Base-by-base conservation (phyloP, 92 coral and sea anemone species). In the Parazoanthus atlanticus region DNA sequence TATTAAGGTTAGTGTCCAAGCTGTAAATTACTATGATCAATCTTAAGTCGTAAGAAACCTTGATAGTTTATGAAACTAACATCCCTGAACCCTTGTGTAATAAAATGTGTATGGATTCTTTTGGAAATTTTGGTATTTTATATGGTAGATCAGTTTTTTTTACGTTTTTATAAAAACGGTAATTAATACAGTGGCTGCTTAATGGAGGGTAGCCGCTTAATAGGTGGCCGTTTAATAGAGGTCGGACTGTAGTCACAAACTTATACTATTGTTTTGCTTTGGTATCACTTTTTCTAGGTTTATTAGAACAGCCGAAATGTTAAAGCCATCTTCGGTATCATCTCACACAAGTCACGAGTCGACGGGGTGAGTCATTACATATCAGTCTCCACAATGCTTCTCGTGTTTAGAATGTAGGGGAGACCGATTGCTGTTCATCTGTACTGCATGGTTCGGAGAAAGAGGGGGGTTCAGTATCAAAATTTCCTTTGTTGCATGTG, bases 301-400 rank as follows among this genome's bases (percentile, higher is more conserved):
- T 91, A 80, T 96, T 36, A 93, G 94, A 86, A 96, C 96, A 85
- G 99, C 99, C 25, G 99, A 96, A 92, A 96, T 96, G 99, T 80
- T 96, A 43, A 96, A 96, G 91, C 99, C 99, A 34, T 95, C 98
- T 30, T 95, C 99, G 32, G 94, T 93, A 3, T 89, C 96, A 84
- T 88, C 85, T 77, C 98, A 11, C 98, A 93, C 78, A 95, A 96
- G 82, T 82, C 98, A 80, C 81, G 96, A 76, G 91, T 91, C 96
- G 86, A 66, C 89, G 89, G 82, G 87, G 67, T 82, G 36, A 88
- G 80, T 88, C 5, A 28, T 52, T 52, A 12, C 21, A 52, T 12
- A 12, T 8, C 29, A 61, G 28, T 61, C 3, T 21, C 28, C 69
- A 21, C 69, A 61, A 61, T 21, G 69, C 69, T 61, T 21, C 17